Evolutionary conservation across 2,888 invertebrate species (phyloP).

Genomic region (Cephus spinipes): DNA sequence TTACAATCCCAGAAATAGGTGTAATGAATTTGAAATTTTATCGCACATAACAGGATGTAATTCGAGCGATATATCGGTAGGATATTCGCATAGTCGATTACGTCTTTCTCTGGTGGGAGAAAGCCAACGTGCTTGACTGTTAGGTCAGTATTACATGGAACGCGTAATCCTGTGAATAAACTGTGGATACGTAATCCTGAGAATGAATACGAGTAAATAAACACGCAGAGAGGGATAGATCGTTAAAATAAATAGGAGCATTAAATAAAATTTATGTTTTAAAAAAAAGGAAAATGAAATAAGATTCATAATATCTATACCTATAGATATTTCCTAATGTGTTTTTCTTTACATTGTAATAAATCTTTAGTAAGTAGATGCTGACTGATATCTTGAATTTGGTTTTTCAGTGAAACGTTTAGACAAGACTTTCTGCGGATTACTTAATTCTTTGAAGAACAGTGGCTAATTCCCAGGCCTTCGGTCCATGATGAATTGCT

Average conservation of each 20-base stretch:
- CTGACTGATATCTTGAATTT: background rate
- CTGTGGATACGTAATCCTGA: background rate
- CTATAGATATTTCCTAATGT: background rate
- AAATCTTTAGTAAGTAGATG: background rate
- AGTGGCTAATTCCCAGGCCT: background rate
- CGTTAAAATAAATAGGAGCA: background rate
- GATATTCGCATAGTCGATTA: background rate
- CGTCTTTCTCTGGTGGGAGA: background rate
- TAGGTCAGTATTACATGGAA: background rate
- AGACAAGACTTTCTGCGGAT: background rate
- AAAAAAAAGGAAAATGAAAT: background rate
- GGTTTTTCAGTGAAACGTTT: background rate
- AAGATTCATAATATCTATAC: background rate
- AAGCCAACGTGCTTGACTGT: background rate
- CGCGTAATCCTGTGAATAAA: background rate
- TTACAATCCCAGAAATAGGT: too few species aligned
- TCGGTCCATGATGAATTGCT: background rate
- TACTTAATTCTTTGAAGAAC: background rate
- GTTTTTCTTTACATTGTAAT: background rate
- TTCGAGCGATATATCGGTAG: background rate
- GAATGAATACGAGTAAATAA: background rate
- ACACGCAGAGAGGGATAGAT: background rate
- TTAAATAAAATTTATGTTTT: background rate
- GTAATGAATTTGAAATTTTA: background rate
- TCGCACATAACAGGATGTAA: background rate